phyloP scores from a whole-genome alignment of 2,797 vertebrate genomes.

The Eospalax fontanierii region DNA sequence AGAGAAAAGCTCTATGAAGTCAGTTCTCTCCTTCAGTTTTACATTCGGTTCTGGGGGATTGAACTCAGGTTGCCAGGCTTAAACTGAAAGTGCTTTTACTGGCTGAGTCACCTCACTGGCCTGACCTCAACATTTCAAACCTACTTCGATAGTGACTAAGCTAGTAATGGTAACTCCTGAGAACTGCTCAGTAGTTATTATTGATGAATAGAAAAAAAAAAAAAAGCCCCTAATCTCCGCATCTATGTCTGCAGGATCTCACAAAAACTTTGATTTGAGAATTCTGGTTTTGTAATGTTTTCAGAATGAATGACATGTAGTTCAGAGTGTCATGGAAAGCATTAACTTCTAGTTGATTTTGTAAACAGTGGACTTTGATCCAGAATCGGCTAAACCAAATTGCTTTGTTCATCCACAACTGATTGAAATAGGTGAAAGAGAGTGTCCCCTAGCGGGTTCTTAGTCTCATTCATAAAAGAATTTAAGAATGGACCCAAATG shows the following conservation, averaged over 20 bases:
- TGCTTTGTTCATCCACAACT: neutral
- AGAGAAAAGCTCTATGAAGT: too few relatives aligned
- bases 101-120: neutral
- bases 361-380: neutral
- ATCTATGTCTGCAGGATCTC: neutral
- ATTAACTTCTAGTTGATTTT: neutral
- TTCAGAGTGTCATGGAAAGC: neutral
- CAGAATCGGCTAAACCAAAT: neutral
- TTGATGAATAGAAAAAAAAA: neutral
- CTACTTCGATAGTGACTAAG: neutral
- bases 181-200: neutral
- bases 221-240: neutral
- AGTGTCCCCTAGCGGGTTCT: too few relatives aligned
- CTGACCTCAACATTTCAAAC: neutral
- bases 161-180: neutral
- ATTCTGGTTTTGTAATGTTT: neutral
- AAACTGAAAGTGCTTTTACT: neutral
- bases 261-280: neutral
- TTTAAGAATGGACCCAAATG: too few relatives aligned
- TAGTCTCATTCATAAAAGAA: too few relatives aligned
- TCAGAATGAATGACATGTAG: constrained; percentile 5
- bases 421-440: too few relatives aligned
- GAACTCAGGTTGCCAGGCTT: neutral
- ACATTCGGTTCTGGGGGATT: neutral
- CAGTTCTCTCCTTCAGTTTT: neutral